Evolutionary conservation across 2,113 vertebrate species (phyloP), one percentile per base, ranked within the genome.

Genomic region (Megaleporinus macrocephalus): DNA sequence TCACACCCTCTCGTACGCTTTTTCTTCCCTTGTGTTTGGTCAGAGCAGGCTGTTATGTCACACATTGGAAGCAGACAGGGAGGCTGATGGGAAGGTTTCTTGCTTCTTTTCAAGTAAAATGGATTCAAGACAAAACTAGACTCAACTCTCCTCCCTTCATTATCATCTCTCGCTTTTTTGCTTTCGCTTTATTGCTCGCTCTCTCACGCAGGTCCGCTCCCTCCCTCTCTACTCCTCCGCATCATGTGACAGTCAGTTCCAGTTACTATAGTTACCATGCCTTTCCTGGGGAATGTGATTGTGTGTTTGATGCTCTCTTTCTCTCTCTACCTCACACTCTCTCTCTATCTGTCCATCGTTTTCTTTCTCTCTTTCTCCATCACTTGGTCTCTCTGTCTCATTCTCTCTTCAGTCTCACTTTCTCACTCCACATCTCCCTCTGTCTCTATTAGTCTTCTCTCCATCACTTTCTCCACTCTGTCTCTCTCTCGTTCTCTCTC

Each of bases 201-300:
- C 86, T 68, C 79, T 76, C 59, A 26, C 61, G 62, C 73, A 82
- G 69, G 68, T 84, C 68, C 63, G 65, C 77, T 86, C 77, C 72
- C 85, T 68, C 24, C 66, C 73, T 66, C 78, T 77, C 75, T 87
- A 83, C 91, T 92, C 88, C 89, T 89, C 89, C 81, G 84, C 89
- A 89, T 92, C 93, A 94, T 87, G 90, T 94, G 94, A 93, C 87
- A 90, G 86, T 92, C 89, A 84, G 91, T 86, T 92, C 91, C 90
- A 90, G 94, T 95, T 95, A 89, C 93, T 88, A 95, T 94, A 91
- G 93, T 80, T 88, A 94, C 92, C 80, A 79, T 85, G 82, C 84
- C 92, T 90, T 91, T 94, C 91, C 90, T 88, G 85, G 89, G 88
- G 89, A 94, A 93, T 92, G 91, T 86, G 85, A 88, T 89, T 80